phyloP scores from a whole-genome alignment of 2,113 vertebrate species.

The Herpetotheres cachinnans region DNA sequence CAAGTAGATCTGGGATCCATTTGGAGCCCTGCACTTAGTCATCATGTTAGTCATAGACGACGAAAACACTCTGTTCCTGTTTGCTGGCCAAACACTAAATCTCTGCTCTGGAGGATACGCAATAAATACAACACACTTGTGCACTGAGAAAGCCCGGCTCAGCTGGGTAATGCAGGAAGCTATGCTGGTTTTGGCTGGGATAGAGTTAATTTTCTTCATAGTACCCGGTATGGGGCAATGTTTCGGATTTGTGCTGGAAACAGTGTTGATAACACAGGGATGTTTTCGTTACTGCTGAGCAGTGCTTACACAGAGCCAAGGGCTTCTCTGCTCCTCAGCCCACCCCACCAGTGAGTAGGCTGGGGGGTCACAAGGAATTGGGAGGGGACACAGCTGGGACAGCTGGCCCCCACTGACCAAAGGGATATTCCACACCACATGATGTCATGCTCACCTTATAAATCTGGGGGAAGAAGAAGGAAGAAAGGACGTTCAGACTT shows the following conservation, averaged over 20 bases:
- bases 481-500: neutral
- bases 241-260: neutral
- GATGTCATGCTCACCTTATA: no score
- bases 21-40: conserved; percentile 39
- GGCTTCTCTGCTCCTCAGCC: neutral
- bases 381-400: no score
- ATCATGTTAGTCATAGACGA: conserved; percentile 27
- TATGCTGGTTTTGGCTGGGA: neutral
- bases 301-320: neutral
- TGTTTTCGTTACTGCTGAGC: neutral
- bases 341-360: neutral
- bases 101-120: conserved; percentile 23
- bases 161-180: conserved; percentile 30
- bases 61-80: conserved; percentile 70
- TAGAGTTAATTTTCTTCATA: no score
- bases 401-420: no score
- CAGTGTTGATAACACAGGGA: neutral
- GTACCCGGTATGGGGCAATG: neutral
- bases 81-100: conserved; percentile 47
- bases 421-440: no score
- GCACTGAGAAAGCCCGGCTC: neutral
- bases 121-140: conserved; percentile 11
- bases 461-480: neutral
- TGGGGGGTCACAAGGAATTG: no score
- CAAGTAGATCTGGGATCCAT: conserved; percentile 28